A percentile compares a stretch with the other conserved stretches of the same genome.
phyloP scores from a whole-genome alignment of 2,113 vertebrate species.

The Anas platyrhynchos region DNA sequence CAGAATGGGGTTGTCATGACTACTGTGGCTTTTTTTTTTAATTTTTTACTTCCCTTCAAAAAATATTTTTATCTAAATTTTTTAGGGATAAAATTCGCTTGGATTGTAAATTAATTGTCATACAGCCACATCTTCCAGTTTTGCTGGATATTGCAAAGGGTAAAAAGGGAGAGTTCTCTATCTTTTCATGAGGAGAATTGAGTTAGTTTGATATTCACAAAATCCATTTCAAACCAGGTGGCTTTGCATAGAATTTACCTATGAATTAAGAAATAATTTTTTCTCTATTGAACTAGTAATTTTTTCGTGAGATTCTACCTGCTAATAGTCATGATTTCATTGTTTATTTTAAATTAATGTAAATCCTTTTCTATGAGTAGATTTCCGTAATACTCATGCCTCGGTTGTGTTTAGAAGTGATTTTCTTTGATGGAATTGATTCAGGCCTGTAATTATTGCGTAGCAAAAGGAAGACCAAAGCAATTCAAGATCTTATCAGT shows the following conservation, averaged over 20 bases:
- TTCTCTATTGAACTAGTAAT: background rate
- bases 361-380: background rate
- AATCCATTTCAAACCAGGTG: background rate
- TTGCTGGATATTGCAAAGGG: background rate
- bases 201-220: background rate
- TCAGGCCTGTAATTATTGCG: background rate
- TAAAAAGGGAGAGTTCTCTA: background rate
- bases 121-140: background rate
- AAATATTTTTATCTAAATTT: constrained; percentile 26
- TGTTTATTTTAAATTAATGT: background rate
- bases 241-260: background rate
- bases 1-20: constrained; percentile 49
- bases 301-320: background rate
- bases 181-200: background rate
- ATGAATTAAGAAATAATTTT: background rate
- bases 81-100: background rate
- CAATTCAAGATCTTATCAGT: constrained; percentile 20
- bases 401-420: constrained; percentile 18
- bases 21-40: background rate
- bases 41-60: background rate
- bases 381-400: background rate
- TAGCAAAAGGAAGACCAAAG: background rate
- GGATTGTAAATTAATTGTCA: background rate
- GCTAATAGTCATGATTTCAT: background rate
- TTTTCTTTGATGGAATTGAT: background rate